phyloP scores from a whole-genome alignment of 2,797 vertebrate genomes.

The Enteromius treurensis region DNA sequence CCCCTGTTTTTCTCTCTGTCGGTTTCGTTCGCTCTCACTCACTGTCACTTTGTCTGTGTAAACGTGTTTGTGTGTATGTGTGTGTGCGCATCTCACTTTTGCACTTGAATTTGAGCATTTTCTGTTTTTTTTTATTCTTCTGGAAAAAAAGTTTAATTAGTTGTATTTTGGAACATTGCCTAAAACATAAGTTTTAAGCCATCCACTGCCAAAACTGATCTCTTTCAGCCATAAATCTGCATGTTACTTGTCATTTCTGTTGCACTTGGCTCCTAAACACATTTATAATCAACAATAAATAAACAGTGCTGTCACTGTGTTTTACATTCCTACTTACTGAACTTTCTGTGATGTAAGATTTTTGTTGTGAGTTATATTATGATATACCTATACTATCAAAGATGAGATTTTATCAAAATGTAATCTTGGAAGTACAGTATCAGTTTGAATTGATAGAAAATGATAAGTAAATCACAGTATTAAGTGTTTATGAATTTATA shows the following conservation, averaged over 20 bases:
- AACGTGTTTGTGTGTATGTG: neutral
- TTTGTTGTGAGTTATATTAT: neutral
- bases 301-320: neutral
- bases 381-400: neutral
- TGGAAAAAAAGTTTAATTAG: neutral
- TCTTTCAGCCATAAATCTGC: neutral
- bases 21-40: conserved; percentile 51
- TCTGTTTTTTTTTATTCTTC: neutral
- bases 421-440: neutral
- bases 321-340: neutral
- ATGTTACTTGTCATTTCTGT: neutral
- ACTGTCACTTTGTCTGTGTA: conserved; percentile 38
- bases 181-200: neutral
- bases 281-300: neutral
- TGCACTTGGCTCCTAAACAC: neutral
- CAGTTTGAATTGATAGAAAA: neutral
- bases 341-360: neutral
- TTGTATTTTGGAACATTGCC: neutral
- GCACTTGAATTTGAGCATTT: neutral
- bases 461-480: neutral
- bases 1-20: conserved; percentile 66
- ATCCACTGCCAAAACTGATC: neutral
- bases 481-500: neutral
- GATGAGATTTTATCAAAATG: neutral
- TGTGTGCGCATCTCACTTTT: neutral